Evolutionary conservation across 2,113 vertebrate species (phyloP).

Genomic region (Probosciger aterrimus): DNA sequence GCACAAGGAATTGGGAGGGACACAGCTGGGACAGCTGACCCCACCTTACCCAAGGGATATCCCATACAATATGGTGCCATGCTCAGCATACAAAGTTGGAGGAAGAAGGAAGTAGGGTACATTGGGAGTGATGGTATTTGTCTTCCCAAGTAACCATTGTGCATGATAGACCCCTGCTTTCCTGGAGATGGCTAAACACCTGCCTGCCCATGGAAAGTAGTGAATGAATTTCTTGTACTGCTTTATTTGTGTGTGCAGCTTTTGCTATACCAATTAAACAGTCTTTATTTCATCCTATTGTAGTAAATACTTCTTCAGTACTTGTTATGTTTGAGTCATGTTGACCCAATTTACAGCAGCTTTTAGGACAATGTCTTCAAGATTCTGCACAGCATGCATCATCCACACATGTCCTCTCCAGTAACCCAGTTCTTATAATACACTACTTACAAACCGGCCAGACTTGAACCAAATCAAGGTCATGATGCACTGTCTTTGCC

Average conservation of each 20-base stretch:
- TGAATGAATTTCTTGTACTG: neutral
- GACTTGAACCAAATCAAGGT: neutral
- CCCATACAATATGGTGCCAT: too few species aligned
- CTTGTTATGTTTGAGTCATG: neutral
- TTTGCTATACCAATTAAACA: neutral
- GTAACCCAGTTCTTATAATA: neutral
- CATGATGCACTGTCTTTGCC: neutral
- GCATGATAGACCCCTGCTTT: neutral
- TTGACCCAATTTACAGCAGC: neutral
- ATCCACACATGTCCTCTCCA: neutral
- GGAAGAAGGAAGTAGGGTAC: neutral
- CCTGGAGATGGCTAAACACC: neutral
- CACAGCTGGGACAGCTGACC: accelerated
- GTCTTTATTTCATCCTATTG: neutral
- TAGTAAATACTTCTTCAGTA: neutral
- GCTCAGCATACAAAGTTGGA: neutral
- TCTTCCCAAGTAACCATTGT: neutral
- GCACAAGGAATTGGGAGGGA: neutral
- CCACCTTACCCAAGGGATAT: neutral
- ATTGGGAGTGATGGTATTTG: neutral
- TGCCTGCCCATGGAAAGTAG: neutral
- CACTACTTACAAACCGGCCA: neutral
- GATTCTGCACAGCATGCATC: neutral
- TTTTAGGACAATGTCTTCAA: neutral
- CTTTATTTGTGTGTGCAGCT: neutral